Conservation (phyloP, 2,888 invertebrate genomes). For the Sinopyrophorus schimmeli region DNA sequence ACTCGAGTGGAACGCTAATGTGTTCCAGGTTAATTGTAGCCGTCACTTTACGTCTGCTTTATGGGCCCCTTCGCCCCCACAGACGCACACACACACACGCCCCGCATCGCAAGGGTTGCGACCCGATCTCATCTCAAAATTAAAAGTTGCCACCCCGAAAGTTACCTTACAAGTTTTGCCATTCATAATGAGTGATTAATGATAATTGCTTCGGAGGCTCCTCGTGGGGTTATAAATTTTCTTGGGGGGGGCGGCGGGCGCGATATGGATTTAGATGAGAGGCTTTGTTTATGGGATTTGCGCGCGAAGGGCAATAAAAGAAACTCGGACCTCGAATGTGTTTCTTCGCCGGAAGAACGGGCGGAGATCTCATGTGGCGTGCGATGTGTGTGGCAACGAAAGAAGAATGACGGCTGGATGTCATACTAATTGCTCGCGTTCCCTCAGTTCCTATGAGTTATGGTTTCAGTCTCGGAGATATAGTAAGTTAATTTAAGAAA, state of each 20-base stretch:
- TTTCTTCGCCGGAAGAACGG: slow-evolving; percentile 20
- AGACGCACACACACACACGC: too few relatives aligned
- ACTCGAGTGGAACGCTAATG: slow-evolving; percentile 40
- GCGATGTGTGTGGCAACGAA: slow-evolving; percentile 49
- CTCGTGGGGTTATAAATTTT: slow-evolving; percentile 53
- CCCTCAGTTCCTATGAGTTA: slow-evolving; percentile 46
- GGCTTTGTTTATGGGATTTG: slow-evolving; percentile 44
- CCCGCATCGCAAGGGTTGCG: slow-evolving; percentile 33
- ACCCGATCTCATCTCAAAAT: slow-evolving; percentile 39
- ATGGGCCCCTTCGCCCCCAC: slow-evolving; percentile 36
- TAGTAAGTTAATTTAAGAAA: slow-evolving; percentile 48
- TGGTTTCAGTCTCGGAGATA: slow-evolving; percentile 40
- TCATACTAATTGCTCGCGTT: slow-evolving; percentile 53
- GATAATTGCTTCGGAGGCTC: slow-evolving; percentile 52
- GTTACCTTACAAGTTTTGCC: slow-evolving; percentile 52
- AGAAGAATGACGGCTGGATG: slow-evolving; percentile 48
- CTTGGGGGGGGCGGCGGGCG: slow-evolving; percentile 42
- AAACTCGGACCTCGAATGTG: neutral
- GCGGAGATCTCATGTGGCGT: slow-evolving; percentile 29
- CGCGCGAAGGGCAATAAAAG: neutral
- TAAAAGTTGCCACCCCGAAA: slow-evolving; percentile 43
- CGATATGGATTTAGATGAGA: slow-evolving; percentile 40
- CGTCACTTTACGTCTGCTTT: slow-evolving; percentile 41
- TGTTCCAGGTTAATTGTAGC: slow-evolving; percentile 44
- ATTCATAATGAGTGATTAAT: slow-evolving; percentile 55